Base-by-base conservation (phyloP, 2,797 vertebrate genomes). In the Fistularia tabacaria region DNA sequence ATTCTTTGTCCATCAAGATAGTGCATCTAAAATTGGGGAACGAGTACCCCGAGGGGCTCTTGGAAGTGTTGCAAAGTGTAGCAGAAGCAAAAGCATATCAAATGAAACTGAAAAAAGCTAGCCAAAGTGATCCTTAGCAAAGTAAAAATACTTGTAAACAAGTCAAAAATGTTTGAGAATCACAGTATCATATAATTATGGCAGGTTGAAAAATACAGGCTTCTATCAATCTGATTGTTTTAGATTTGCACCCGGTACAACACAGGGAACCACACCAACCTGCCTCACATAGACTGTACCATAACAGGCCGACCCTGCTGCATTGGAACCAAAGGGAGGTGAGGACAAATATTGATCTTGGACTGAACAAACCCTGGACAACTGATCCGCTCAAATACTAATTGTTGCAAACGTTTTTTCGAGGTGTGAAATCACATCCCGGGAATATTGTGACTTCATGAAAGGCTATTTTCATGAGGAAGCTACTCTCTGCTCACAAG, bases 391-490 rank as follows among this genome's bases (percentile, higher is more conserved):
- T 10, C 9, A 38, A 25, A 49, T 11, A 45, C 37, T 63, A 9
- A 59, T 14, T 38, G 12, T 12, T 49, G 8, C 25, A 48, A 14
- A 1, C 37, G 51, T 63, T 56, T 9, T 12, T 64, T 59, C 7
- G 57, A 99, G 95, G 90, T 99, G 95, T 91, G 96, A 99, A 89
- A 99, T 99, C 85, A 99, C 97, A 48, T 99, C 97, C 43, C 89
- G 96, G 55, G 96, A 99, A 76, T 99, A 99, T 84, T 99, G 97
- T 86, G 93, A 94, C 79, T 99, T 99, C 80, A 98, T 98, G 96
- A 92, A 89, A 41, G 97, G 97, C 66, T 98, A 95, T 79, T 98
- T 99, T 87, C 96, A 98, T 0, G 95, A 98, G 84, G 95, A 98
- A 79, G 97, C 96, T 38, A 98, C 95, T 0, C 93, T 98, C 50